Base-by-base conservation (phyloP, 2,888 invertebrate species). In the Machimus rusticus region DNA sequence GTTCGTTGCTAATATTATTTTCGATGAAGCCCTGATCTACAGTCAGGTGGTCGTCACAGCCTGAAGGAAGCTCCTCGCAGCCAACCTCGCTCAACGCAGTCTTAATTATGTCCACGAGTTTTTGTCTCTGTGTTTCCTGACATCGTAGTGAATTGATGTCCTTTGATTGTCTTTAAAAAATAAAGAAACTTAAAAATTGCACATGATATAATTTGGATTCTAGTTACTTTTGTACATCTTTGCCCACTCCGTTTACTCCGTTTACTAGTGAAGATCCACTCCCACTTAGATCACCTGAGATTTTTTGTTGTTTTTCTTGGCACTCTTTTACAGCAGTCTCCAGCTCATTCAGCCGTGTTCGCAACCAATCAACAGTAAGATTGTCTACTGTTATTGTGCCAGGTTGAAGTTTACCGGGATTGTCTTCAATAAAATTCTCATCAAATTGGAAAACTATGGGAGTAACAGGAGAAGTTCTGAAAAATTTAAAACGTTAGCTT, bases 351-450 rank as follows among this genome's bases (percentile, higher is more conserved):
- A 97, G 93, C 91, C 96, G 96, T 89, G 95, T 96, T 90, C 97
- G 95, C 87, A 99, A 93, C 96, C 97, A 97, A 91, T 98, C 98
- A 57, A 97, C 96, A 0, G 98, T 99, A 43, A 98, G 94, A 92
- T 98, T 98, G 92, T 99, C 98, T 0, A 98, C 97, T 0, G 98
- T 97, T 89, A 99, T 92, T 91, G 96, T 96, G 93, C 97, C 97
- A n/a, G 97, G 96, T 90, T 96, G 94, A 82, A 98, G 94, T 92
- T 96, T 97, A 9, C 98, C 98, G 84, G 96, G 96, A 86, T 97
- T 97, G 90, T 98, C 97, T 90, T 98, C 97, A 51, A 98, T 96
- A 88, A 98, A 94, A 90, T 96, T 96, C 90, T 97, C 96, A 92
- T 98, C 98, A 92, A 98, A 98, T 86, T 95, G 95, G 91, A 98